These are phyloP conservation scores for Arge pagana DNA, from an alignment of 2,888 invertebrate species.

Conservation along the genomic window DNA sequence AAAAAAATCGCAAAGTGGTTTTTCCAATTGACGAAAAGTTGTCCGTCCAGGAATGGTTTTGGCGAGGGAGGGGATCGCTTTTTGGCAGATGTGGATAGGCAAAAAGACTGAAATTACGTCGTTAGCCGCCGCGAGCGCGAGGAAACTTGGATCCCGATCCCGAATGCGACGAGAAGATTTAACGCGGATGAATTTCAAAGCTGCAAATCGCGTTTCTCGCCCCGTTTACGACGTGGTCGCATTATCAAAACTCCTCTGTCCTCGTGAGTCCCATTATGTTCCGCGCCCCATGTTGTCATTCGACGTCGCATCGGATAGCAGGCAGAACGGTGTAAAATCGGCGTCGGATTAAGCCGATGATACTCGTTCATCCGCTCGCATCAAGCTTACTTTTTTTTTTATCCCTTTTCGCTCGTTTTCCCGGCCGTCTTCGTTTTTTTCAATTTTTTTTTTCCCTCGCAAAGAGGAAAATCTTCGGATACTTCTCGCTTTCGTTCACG, in stretches of 20 bases:
- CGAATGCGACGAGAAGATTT: slow-evolving; percentile 40
- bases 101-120: no score
- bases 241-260: slow-evolving; percentile 28
- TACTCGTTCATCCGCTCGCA: slow-evolving; percentile 7
- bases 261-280: slow-evolving; percentile 38
- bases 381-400: slow-evolving; percentile 8
- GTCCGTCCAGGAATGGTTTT: no score
- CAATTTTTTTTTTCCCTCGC: not conserved
- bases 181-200: slow-evolving; percentile 55
- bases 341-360: slow-evolving; percentile 20
- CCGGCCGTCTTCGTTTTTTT: not conserved
- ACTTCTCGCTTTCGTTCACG: no score
- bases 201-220: slow-evolving; percentile 53
- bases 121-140: slow-evolving; percentile 17
- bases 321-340: slow-evolving; percentile 51
- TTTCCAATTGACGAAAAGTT: no score
- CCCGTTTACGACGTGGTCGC: slow-evolving; percentile 42
- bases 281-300: slow-evolving; percentile 36
- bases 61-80: no score
- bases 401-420: not conserved
- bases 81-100: no score
- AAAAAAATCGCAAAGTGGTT: no score
- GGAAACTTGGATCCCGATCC: slow-evolving; percentile 19
- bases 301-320: slow-evolving; percentile 46
- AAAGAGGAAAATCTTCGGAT: no score